These are phyloP conservation scores for Platycheirus rosarum DNA, from an alignment of 2,888 invertebrate genomes.

Conservation along the genomic window DNA sequence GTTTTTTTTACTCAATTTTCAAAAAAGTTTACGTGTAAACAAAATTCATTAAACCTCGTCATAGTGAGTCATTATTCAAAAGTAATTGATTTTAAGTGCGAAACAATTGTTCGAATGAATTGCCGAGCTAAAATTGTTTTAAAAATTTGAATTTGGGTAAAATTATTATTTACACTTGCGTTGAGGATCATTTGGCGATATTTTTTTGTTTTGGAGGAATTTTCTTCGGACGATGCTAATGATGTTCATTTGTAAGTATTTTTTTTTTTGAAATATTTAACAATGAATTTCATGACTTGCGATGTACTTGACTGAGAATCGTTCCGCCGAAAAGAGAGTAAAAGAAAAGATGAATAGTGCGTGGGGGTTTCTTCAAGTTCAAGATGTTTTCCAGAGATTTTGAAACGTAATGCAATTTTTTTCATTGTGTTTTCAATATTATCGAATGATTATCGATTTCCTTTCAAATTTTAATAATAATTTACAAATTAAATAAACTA, in stretches of 20 bases:
- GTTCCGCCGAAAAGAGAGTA: neutral
- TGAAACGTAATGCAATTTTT: neutral
- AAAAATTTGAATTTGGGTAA: neutral
- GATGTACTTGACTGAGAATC: slow-evolving; percentile 26
- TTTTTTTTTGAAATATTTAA: slow-evolving; percentile 6
- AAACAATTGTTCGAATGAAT: slow-evolving; percentile 37
- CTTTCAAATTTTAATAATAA: too few species aligned
- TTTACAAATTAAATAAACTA: too few species aligned
- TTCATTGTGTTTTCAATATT: neutral
- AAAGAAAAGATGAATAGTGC: too few species aligned
- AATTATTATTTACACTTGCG: slow-evolving; percentile 29
- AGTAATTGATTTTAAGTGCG: neutral
- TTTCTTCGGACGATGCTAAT: slow-evolving; percentile 5
- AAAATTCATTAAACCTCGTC: slow-evolving; percentile 20
- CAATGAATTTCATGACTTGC: slow-evolving; percentile 54
- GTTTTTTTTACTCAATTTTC: slow-evolving; percentile 11
- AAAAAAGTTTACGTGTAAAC: slow-evolving; percentile 9
- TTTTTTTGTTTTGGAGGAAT: slow-evolving; percentile 15
- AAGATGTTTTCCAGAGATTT: slow-evolving; percentile 1
- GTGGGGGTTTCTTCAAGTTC: neutral
- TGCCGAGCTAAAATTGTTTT: neutral
- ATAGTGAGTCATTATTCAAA: slow-evolving; percentile 33
- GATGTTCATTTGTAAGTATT: slow-evolving; percentile 59
- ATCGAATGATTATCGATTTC: slow-evolving; percentile 37
- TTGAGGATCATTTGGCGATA: slow-evolving; percentile 35